These are phyloP conservation scores for Anoplolepis gracilipes DNA, from an alignment of 1,140 invertebrate species.

Conservation along the genomic window DNA sequence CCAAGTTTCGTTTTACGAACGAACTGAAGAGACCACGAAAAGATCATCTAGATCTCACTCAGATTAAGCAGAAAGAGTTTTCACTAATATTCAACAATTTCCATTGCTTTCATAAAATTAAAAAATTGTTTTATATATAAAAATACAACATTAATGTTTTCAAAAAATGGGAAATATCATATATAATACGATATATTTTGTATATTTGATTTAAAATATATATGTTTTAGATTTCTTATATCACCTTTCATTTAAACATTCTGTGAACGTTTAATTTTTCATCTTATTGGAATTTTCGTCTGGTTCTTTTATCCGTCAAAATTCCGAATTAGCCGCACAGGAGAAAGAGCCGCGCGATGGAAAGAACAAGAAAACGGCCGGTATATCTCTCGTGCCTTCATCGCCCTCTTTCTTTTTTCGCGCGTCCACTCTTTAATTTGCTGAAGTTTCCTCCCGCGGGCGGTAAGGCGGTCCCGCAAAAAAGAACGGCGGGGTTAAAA, in stretches of 20 bases:
- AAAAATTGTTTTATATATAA: no score
- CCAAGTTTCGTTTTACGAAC: constrained; percentile 16
- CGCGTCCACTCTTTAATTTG: constrained; percentile 55
- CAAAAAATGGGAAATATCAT: neutral
- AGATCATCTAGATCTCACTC: neutral
- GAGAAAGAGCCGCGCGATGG: neutral
- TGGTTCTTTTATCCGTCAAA: constrained; percentile 6
- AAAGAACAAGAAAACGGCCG: constrained; percentile 25
- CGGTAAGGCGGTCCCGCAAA: neutral
- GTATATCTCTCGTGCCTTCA: constrained; percentile 48
- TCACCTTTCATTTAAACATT: neutral
- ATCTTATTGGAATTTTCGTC: constrained; percentile 27
- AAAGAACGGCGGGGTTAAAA: constrained; percentile 15
- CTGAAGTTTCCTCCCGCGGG: constrained; percentile 29
- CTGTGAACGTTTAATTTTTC: neutral
- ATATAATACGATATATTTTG: neutral
- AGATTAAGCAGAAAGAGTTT: neutral
- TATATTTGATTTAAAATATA: neutral
- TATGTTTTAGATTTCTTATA: neutral
- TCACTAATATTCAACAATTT: neutral
- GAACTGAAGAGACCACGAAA: constrained; percentile 24
- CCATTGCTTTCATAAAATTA: neutral
- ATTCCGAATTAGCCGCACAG: constrained; percentile 48
- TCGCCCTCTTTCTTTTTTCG: constrained; percentile 42
- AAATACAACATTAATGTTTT: no score